Evolutionary conservation across 64 coral and sea anemone species (phyloP), one percentile per base, ranked within the genome.

Genomic region (Pocillopora damicornis): DNA sequence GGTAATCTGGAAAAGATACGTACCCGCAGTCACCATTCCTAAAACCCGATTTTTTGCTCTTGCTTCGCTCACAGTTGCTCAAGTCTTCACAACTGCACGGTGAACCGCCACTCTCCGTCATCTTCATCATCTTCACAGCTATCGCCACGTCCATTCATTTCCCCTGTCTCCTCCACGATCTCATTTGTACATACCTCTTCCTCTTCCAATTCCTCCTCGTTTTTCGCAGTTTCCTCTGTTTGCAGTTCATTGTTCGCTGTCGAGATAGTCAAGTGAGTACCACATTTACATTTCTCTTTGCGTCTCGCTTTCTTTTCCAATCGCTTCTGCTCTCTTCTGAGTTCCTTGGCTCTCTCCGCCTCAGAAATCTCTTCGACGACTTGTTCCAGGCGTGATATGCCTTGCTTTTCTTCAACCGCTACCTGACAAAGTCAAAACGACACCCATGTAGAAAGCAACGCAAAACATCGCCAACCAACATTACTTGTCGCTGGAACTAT

Each of bases 361-460:
- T 89, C 90, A 26, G 91, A 99, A 79, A 99, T 99, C 88, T 99
- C 97, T 80, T 99, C 93, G 0, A 99, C 97, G 18, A 99, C 90
- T 78, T 99, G 97, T 74, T 99, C 97, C 18, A 99, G 90, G 45
- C 97, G 87, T 2, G 97, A 99, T 37, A 99, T 95, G 13, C 97
- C 97, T 37, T 92, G 93, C 59, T 99, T 99, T 71, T 99, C 88
- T 83, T 99, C 97, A 0, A 99, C 90, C 13, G 97, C 93, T 58
- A 99, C 93, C 97, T 99, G 22, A 18, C 74, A 30, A 76, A 11
- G 76, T 10, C 61, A 62, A 22, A 1, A 1, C 20, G 1, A 61
- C 5, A 59, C 56, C 1, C 34, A 3, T 35, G 60, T 26, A 34
- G 23, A 42, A 68, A 17, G 15, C 69, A 9, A 71, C 42, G 2